Evolutionary conservation across 2,113 vertebrate species (phyloP), one percentile per base, ranked within the genome.

Genomic region (Menidia beryllina): DNA sequence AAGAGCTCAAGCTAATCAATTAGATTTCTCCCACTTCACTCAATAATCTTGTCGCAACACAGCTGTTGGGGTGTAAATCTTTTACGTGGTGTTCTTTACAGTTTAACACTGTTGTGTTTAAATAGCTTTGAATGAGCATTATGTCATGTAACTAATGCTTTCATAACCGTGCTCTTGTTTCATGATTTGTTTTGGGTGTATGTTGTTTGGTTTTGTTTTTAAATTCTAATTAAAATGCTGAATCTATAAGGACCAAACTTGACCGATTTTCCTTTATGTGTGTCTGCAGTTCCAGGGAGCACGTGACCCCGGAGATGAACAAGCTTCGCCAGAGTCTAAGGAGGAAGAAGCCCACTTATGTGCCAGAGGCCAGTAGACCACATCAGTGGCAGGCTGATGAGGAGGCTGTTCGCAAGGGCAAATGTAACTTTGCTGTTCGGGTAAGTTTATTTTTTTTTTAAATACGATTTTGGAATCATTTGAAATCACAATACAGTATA

Each of bases 311-410:
- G 90, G 94, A 96, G 72, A 97, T 97, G 96, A 97, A 97, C 92
- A 97, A 97, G 91, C 92, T 97, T 91, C 93, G 96, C 49, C 96
- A 97, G 93, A 97, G 96, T 76, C 93, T 97, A 85, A 90, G 96
- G 83, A 94, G 96, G 81, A 95, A 96, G 90, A 97, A 97, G 91
- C 95, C 95, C 39, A 95, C 94, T 38, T 97, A 97, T 0, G 90
- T 97, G 69, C 96, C 96, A 0, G 96, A 97, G 87, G 96, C 96
- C 2, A 97, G 96, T 36, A 94, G 96, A 34, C 96, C 96, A 0
- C 96, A 97, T 79, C 96, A 97, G 90, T 97, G 96, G 96, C 95
- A 97, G 82, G 94, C 95, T 0, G 96, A 97, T 0, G 96, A 97
- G 86, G 96, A 97, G 63, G 94, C 96, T 0, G 96, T 97, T 25